A percentile compares a stretch with the other conserved stretches of the same genome.
Evolutionary conservation across 2,797 vertebrate species (phyloP).

Genomic region (Neomorphus geoffroyi): DNA sequence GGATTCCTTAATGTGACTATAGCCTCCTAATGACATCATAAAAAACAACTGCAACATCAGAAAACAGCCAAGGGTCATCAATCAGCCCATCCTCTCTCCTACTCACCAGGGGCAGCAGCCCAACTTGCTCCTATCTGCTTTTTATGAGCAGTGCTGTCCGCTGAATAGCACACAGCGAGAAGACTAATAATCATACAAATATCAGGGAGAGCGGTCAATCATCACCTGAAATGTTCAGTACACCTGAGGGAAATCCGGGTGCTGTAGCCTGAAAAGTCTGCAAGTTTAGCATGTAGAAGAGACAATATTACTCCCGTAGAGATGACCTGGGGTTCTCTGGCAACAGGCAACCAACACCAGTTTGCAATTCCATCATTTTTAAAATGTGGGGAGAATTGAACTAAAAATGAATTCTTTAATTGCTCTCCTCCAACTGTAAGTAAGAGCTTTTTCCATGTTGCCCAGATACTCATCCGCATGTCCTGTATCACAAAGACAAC

Average conservation of each 20-base stretch:
- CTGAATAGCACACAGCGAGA: conserved; percentile 40
- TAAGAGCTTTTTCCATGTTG: background rate
- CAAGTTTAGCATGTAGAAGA: background rate
- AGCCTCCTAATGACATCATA: conserved; percentile 83
- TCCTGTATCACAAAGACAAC: background rate
- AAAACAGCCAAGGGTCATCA: conserved; percentile 75
- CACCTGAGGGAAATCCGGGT: conserved; percentile 61
- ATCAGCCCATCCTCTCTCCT: conserved; percentile 70
- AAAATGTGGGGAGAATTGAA: background rate
- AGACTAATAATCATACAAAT: conserved; percentile 54
- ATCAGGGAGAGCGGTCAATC: conserved; percentile 62
- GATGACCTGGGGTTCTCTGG: background rate
- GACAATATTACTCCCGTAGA: background rate
- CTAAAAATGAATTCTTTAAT: background rate
- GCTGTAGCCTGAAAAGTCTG: background rate
- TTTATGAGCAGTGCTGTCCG: conserved; percentile 59
- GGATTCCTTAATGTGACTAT: conserved; percentile 77
- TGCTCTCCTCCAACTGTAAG: background rate
- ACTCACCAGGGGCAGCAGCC: conserved; percentile 52
- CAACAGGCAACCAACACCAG: background rate
- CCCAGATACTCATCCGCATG: background rate
- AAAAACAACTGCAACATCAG: conserved; percentile 75
- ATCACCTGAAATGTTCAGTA: conserved; percentile 59
- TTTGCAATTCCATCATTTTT: background rate
- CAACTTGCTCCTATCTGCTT: conserved; percentile 55